phyloP scores from a whole-genome alignment of 1,140 invertebrate genomes.

The Polypedilum vanderplanki region DNA sequence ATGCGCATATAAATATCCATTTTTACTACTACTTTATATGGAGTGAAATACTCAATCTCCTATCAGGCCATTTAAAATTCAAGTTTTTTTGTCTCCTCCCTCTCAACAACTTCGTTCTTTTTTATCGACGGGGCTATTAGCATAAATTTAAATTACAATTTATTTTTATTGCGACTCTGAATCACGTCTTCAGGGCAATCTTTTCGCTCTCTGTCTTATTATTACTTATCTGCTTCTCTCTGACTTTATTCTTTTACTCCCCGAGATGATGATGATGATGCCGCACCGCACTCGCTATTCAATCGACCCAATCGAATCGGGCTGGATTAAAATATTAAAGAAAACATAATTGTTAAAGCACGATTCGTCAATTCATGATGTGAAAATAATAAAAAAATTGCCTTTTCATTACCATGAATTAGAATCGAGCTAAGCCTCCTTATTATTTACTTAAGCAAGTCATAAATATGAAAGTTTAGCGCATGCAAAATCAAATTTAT shows the following conservation, averaged over 20 bases:
- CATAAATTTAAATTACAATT: conserved; percentile 29
- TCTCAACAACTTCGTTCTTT: not conserved
- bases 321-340: not conserved
- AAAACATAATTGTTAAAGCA: not conserved
- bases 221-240: not conserved
- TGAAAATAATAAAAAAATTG: not conserved
- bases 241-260: not conserved
- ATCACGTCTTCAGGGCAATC: conserved; percentile 10
- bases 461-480: too few relatives aligned
- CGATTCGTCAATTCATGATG: not conserved
- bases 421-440: too few relatives aligned
- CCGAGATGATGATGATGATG: not conserved
- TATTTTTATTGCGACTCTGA: conserved; percentile 25
- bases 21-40: conserved; percentile 26
- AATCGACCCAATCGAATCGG: conserved; percentile 3
- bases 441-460: too few relatives aligned
- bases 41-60: conserved; percentile 24
- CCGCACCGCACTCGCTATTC: not conserved
- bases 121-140: conserved; percentile 24
- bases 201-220: not conserved
- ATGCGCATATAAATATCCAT: conserved; percentile 18
- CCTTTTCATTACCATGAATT: not conserved
- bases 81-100: not conserved
- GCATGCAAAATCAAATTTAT: too few relatives aligned
- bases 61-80: conserved; percentile 17